Base-by-base conservation (phyloP, 2,888 invertebrate genomes). In the Merodon equestris region DNA sequence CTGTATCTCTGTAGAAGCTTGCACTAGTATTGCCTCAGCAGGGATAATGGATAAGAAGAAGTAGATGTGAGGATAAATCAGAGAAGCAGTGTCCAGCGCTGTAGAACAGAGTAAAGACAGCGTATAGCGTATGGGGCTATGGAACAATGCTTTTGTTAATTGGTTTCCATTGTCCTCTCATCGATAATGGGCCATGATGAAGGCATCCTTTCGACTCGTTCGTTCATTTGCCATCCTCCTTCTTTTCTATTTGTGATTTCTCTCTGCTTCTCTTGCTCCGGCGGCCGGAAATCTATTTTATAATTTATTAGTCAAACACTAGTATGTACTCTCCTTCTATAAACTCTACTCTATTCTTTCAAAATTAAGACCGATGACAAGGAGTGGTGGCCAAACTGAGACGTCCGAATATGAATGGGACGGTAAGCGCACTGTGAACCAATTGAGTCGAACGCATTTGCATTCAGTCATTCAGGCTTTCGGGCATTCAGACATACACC, bases 71-170 rank as follows among this genome's bases (percentile, higher is more conserved):
- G 50, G 53, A 71, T 61, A 53, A 60, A 27, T 42, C 7, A 44
- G 40, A 36, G 45, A 14, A 68, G 34, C 44, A 50, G 12, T 17
- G 54, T 56, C 54, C 61, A 42, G 38, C 17, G 10, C 27, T 27
- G 27, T 27, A 27, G 27, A 27, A 27, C 27, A 27, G 7, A 27
- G 27, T 27, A 27, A 27, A 27, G 27, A 27, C 27, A 27, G 27
- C 27, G 27, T 27, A 7, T 27, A 56, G 44, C 45, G 58, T 50
- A 50, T 73, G 44, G 73, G 86, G 86, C 85, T 86, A 83, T 83
- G 87, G 85, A 87, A 87, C 87, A 87, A 87, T 87, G 86, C 86
- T 86, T 84, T 85, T 87, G 86, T 87, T 87, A 87, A 87, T 87
- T 87, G 87, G 87, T 87, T 87, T 87, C 85, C 84, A 86, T 87